Evolutionary conservation across 2,113 vertebrate genomes (phyloP), one percentile per base, ranked within the genome.

Genomic region (Leptodactylus fuscus): DNA sequence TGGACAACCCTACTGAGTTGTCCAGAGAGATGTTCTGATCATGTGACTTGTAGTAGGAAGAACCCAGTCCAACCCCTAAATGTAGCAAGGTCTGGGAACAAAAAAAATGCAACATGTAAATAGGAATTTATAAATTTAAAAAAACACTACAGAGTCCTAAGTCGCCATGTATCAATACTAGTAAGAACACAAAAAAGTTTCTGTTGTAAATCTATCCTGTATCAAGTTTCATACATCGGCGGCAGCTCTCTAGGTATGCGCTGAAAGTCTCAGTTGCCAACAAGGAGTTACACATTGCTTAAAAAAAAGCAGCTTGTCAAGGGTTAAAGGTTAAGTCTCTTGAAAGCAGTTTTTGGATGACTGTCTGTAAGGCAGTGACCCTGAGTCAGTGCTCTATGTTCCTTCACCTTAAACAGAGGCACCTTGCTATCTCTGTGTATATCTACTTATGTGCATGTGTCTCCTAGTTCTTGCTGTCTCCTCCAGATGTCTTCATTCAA

Each of bases 291-390:
- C n/a, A n/a, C n/a, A n/a, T n/a, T n/a, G n/a, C n/a, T n/a, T n/a
- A n/a, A n/a, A 44, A 77, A 77, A 81, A 10, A 92, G 92, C 92
- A 93, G 92, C 92, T 94, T 94, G 93, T 89, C 85, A 78, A 86
- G 87, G 91, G 91, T 83, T 93, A 95, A 94, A 94, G 93, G 91
- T 94, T 91, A 93, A 90, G 88, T 90, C 89, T 87, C 91, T 9
- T 0, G 71, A 90, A 34, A 87, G 36, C 16, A 90, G 91, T 89
- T 90, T 91, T 91, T 86, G 82, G 88, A 92, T 90, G 84, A 80
- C 84, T 80, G 88, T 22, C 74, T 85, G 15, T 93, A 89, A 93
- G 89, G 70, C 81, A 49, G 89, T 88, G 91, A 92, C 91, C 88
- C 88, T 87, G 91, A 90, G 90, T 24, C 81, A 78, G 74, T 78